Percentiles rank a stretch among this genome's conserved stretches.
phyloP scores from a whole-genome alignment of 2,888 invertebrate species.

The Nycteola revayana region DNA sequence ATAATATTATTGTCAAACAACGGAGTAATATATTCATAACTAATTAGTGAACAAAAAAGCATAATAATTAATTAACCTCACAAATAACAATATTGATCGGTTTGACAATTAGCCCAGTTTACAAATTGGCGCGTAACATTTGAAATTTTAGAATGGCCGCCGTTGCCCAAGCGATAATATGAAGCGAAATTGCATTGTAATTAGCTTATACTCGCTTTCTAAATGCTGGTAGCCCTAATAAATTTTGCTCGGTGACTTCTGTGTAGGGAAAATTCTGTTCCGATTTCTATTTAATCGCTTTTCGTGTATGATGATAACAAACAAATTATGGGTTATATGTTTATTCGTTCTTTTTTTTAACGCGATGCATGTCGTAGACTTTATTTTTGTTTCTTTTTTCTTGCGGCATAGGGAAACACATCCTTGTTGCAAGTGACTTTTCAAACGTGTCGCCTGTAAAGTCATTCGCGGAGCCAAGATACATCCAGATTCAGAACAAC shows the following conservation, averaged over 20 bases:
- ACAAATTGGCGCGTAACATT: conserved; percentile 26
- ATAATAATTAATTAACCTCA: conserved; percentile 8
- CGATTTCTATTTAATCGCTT: conserved; percentile 12
- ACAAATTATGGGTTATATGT: too few relatives aligned
- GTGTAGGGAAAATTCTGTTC: conserved; percentile 19
- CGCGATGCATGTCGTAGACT: too few relatives aligned
- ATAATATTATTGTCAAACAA: too few relatives aligned
- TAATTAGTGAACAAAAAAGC: too few relatives aligned
- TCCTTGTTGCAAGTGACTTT: too few relatives aligned
- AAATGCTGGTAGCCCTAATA: conserved; percentile 42
- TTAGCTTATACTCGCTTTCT: conserved; percentile 58
- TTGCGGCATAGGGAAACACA: too few relatives aligned
- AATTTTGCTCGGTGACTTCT: conserved; percentile 23
- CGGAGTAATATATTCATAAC: too few relatives aligned
- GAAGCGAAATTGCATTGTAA: conserved; percentile 49
- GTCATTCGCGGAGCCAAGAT: too few relatives aligned
- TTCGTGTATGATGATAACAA: neutral
- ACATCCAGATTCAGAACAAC: too few relatives aligned
- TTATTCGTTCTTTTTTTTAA: too few relatives aligned
- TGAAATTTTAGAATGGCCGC: conserved; percentile 34
- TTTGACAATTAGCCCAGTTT: conserved; percentile 30
- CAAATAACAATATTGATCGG: conserved; percentile 21
- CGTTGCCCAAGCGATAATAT: conserved; percentile 45
- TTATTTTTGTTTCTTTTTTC: too few relatives aligned
- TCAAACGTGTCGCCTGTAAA: too few relatives aligned